Conservation (phyloP, 1,140 invertebrate species). For the Ladona fulva region DNA sequence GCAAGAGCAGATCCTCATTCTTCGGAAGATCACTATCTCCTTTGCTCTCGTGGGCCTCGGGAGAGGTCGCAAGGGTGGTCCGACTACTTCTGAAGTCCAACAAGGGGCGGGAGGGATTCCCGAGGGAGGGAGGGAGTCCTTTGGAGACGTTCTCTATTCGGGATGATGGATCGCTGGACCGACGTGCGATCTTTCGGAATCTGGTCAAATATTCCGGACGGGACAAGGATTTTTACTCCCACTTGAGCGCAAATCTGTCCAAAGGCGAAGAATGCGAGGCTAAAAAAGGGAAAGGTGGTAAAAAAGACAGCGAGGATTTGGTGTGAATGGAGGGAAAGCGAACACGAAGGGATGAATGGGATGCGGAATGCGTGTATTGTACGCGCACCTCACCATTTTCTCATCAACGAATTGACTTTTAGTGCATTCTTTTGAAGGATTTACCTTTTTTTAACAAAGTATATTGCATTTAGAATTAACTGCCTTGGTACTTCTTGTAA, state of each 20-base stretch:
- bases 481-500: too few species aligned
- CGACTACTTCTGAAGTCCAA: background rate
- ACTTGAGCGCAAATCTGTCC: background rate
- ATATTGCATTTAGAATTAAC: too few species aligned
- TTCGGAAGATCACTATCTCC: background rate
- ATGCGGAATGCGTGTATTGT: background rate
- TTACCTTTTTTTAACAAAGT: too few species aligned
- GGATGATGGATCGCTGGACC: background rate
- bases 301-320: too few species aligned
- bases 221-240: background rate
- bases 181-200: background rate
- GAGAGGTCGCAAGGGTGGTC: background rate
- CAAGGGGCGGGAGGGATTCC: background rate
- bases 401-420: background rate
- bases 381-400: background rate
- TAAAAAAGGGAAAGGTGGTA: background rate
- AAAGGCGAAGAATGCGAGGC: background rate
- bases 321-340: too few species aligned
- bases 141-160: background rate
- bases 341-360: background rate
- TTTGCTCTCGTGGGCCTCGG: background rate
- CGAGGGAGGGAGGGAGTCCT: background rate
- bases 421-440: too few species aligned
- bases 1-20: background rate
- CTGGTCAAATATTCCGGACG: background rate